Base-by-base conservation (phyloP, 2,113 vertebrate species). In the Ammodramus savannarum region DNA sequence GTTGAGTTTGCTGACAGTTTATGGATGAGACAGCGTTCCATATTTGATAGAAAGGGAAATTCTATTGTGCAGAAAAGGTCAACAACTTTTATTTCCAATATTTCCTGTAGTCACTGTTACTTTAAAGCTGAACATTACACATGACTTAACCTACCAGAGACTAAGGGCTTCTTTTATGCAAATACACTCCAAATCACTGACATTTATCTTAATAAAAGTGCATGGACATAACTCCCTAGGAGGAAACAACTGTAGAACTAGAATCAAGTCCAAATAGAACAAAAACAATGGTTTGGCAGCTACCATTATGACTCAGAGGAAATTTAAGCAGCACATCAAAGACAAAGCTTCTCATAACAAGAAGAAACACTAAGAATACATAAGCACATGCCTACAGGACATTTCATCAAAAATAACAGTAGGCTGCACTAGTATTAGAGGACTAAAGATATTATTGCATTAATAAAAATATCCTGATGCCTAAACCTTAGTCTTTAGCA, bases 131-230 rank as follows among this genome's bases (percentile, higher is more conserved):
- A 83, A 80, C 26, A 63, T 78, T 29, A 59, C 49, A 75, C 41
- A 67, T 55, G 57, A 81, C 22, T 91, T 93, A 51, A 16, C 87
- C 63, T 62, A 68, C 13, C 39, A 84, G 36, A 86, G 52, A 77
- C 76, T 63, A 66, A 69, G 26, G 62, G 43, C 72, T 87, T 67
- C 48, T 83, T 91, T 77, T 72, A 94, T 95, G 78, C 75, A 96
- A 95, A 96, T 85, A 48, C 61, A 76, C 57, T 91, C 78, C 38
- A 68, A 90, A 83, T 74, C 78, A 88, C 43, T 91, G 75, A 88
- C 82, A 87, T 90, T 94, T 86, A 93, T 93, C 91, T 95, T 83
- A 63, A 87, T 88, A 96, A 82, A 96, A 91, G 43, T 79, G 78
- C 59, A 55, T 12, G 68, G 72, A 91, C 68, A 63, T 44, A 95